Evolutionary conservation across 1,140 invertebrate species (phyloP).

Genomic region (Apis cerana): DNA sequence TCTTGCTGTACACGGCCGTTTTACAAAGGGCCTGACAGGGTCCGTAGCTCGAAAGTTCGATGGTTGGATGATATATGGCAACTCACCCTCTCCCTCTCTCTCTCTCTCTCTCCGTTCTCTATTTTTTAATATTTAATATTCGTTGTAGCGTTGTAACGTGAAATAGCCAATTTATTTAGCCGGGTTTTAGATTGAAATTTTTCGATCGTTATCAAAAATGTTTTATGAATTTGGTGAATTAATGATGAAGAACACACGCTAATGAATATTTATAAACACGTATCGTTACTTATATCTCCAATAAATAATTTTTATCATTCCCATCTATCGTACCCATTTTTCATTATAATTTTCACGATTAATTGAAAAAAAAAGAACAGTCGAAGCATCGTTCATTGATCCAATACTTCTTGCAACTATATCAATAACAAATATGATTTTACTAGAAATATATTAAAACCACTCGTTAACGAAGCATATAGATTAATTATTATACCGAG

Average conservation of each 20-base stretch:
- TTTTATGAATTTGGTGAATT: not conserved
- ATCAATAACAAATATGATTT: slow-evolving; percentile 6
- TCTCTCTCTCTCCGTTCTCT: too few relatives aligned
- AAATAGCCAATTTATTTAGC: not conserved
- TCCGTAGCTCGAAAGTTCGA: slow-evolving; percentile 5
- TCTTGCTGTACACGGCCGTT: slow-evolving; percentile 8
- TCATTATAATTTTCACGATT: not conserved
- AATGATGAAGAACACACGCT: not conserved
- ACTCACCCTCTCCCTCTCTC: too few relatives aligned
- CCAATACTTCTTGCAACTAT: not conserved
- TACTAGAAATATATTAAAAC: not conserved
- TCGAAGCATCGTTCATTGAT: not conserved
- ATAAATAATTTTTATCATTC: too few relatives aligned
- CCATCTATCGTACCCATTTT: not conserved
- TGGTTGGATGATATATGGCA: not conserved
- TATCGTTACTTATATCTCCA: too few relatives aligned
- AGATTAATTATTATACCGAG: slow-evolving; percentile 44
- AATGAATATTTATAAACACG: too few relatives aligned
- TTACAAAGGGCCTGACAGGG: slow-evolving; percentile 12
- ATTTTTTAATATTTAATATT: slow-evolving; percentile 14
- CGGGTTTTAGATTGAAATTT: not conserved
- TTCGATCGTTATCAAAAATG: not conserved
- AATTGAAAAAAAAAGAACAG: not conserved
- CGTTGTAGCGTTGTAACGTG: not conserved
- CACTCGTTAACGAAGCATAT: not conserved